Evolutionary conservation across 2,113 vertebrate genomes (phyloP).

Genomic region (Anoura caudifer): DNA sequence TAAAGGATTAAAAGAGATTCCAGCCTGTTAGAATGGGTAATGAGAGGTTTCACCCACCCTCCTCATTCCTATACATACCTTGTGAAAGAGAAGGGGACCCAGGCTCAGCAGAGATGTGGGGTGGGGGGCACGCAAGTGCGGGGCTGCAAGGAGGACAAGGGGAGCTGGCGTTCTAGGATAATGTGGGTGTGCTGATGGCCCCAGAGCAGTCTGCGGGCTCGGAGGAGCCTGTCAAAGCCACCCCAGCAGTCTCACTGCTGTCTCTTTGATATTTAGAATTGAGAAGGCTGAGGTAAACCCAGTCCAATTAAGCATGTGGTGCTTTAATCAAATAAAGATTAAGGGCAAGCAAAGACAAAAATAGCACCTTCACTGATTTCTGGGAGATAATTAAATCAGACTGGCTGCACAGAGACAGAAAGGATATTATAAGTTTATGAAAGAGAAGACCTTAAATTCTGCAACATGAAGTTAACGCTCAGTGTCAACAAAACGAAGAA

Average conservation of each 20-base stretch:
- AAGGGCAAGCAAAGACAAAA: slow-evolving; percentile 58
- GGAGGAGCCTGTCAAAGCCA: background rate
- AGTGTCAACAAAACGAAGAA: slow-evolving; percentile 16
- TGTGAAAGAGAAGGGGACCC: background rate
- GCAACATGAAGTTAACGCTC: slow-evolving; percentile 55
- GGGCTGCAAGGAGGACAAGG: background rate
- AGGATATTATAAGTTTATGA: slow-evolving; percentile 42
- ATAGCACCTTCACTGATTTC: slow-evolving; percentile 62
- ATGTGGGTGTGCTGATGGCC: background rate
- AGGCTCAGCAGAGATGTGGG: background rate
- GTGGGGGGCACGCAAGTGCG: fast-evolving
- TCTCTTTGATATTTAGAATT: slow-evolving; percentile 61
- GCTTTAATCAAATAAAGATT: slow-evolving; percentile 76
- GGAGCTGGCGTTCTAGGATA: background rate
- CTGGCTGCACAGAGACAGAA: slow-evolving; percentile 34
- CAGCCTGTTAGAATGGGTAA: background rate
- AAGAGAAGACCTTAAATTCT: slow-evolving; percentile 49
- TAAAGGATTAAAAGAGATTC: slow-evolving; percentile 21
- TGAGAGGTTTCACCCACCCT: background rate
- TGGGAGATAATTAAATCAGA: slow-evolving; percentile 67
- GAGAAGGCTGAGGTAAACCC: slow-evolving; percentile 47
- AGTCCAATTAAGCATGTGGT: slow-evolving; percentile 57
- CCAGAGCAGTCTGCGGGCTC: background rate
- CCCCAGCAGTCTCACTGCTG: background rate
- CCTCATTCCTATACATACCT: background rate